phyloP scores from a whole-genome alignment of 2,113 vertebrate species.

The Sander lucioperca region DNA sequence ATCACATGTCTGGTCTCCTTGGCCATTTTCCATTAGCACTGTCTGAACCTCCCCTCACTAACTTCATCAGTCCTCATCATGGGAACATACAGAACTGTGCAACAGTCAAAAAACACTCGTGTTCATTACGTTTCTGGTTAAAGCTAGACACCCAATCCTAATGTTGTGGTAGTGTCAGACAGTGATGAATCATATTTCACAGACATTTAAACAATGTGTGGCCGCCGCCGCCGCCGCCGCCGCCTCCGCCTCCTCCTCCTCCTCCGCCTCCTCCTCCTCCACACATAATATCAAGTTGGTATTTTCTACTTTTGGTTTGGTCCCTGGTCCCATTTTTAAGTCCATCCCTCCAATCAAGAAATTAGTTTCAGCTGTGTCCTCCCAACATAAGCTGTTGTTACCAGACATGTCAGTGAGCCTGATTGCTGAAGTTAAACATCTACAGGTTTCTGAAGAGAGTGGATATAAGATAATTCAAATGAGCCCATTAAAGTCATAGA shows the following conservation, averaged over 20 bases:
- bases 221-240: too few species aligned
- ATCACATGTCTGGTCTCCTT: conserved; percentile 82
- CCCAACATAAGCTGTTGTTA: neutral
- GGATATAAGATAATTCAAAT: neutral
- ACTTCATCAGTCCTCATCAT: conserved; percentile 51
- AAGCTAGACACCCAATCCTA: neutral
- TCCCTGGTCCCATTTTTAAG: conserved; percentile 21
- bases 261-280: neutral
- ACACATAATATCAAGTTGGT: too few species aligned
- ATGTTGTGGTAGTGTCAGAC: neutral
- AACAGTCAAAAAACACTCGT: conserved; percentile 9
- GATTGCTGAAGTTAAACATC: neutral
- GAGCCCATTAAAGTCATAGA: neutral
- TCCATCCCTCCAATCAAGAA: conserved; percentile 36
- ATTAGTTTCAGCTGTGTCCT: conserved; percentile 46
- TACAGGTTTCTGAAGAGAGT: neutral
- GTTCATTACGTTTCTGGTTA: conserved; percentile 16
- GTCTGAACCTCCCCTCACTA: conserved; percentile 47
- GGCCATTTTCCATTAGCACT: conserved; percentile 57
- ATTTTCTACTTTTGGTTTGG: neutral
- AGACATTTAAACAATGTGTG: neutral
- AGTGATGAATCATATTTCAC: neutral
- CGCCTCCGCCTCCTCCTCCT: too few species aligned
- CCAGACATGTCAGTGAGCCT: neutral
- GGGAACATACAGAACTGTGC: conserved; percentile 18